These are phyloP conservation scores for Diploptera punctata DNA, from an alignment of 2,888 invertebrate species.

Conservation along the genomic window DNA sequence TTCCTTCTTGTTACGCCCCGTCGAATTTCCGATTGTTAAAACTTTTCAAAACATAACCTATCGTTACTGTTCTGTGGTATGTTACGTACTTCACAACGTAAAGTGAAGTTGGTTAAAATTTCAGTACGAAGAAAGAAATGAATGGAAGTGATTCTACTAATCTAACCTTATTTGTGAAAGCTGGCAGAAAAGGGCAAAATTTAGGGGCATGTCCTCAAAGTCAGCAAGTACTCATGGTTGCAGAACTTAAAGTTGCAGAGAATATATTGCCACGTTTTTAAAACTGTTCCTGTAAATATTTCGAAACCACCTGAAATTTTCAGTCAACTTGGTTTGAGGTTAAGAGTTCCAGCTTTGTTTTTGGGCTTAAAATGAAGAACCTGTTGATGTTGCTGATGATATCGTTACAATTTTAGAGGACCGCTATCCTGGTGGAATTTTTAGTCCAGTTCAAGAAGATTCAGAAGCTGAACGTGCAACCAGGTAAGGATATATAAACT, in stretches of 20 bases:
- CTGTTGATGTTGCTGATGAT: constrained; percentile 45
- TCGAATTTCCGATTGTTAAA: too few species aligned
- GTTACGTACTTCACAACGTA: too few species aligned
- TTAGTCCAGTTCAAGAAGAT: constrained; percentile 38
- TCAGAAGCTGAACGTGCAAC: constrained; percentile 43
- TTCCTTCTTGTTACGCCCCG: too few species aligned
- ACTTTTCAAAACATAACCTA: too few species aligned
- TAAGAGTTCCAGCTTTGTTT: constrained; percentile 43
- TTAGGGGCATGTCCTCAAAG: constrained; percentile 46
- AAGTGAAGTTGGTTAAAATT: too few species aligned
- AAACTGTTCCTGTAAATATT: constrained; percentile 43
- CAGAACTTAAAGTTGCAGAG: constrained; percentile 42
- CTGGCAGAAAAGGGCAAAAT: constrained; percentile 43
- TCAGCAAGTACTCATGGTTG: constrained; percentile 45
- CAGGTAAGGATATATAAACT: constrained; percentile 44
- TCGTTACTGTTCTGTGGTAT: too few species aligned
- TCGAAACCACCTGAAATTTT: constrained; percentile 44
- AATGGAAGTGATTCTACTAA: too few species aligned
- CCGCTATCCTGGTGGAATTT: constrained; percentile 43
- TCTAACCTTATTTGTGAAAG: constrained; percentile 43
- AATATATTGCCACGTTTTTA: constrained; percentile 38
- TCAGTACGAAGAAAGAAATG: too few species aligned
- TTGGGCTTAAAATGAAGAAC: constrained; percentile 40
- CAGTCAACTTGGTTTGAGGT: constrained; percentile 42
- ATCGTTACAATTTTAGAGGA: constrained; percentile 43